Conservation (phyloP, 2,797 vertebrate species). For the Pseudomugil gertrudae region DNA sequence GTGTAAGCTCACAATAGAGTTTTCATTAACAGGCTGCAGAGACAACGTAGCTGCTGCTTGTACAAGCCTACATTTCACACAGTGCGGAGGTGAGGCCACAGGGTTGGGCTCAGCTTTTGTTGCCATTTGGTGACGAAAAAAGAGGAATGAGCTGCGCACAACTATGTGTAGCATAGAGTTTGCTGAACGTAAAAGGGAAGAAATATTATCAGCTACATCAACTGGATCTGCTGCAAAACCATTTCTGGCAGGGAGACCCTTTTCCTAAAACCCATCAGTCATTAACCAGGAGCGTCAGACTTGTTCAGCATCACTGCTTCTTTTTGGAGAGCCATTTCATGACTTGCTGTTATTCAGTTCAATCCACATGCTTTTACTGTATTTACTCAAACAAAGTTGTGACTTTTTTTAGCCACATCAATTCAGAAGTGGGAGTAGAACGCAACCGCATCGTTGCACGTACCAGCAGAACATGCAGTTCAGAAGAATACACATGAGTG, state of each 20-base stretch:
- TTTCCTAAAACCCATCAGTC: conserved; percentile 50
- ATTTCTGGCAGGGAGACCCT: conserved; percentile 41
- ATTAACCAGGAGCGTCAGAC: conserved; percentile 50
- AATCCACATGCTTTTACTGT: not conserved
- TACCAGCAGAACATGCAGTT: not conserved
- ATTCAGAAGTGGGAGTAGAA: not conserved
- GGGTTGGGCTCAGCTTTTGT: conserved; percentile 69
- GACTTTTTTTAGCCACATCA: not conserved
- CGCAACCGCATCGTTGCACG: not conserved
- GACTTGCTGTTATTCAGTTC: conserved; percentile 22
- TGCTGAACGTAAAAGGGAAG: conserved; percentile 46
- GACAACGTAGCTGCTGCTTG: conserved; percentile 52
- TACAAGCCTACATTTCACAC: conserved; percentile 58
- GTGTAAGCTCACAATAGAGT: conserved; percentile 61
- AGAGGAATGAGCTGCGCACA: conserved; percentile 40
- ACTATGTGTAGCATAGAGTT: no score
- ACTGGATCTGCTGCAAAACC: conserved; percentile 48
- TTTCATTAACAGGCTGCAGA: conserved; percentile 44
- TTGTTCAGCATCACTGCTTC: conserved; percentile 35
- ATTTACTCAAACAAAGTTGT: not conserved
- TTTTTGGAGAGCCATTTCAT: conserved; percentile 37
- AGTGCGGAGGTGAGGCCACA: conserved; percentile 63
- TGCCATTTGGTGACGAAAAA: conserved; percentile 59
- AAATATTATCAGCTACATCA: conserved; percentile 49
- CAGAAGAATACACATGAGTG: not conserved